Evolutionary conservation across 37 sponge, comb jelly and placozoan genomes (phyloP).

Genomic region (Agelas oroides): DNA sequence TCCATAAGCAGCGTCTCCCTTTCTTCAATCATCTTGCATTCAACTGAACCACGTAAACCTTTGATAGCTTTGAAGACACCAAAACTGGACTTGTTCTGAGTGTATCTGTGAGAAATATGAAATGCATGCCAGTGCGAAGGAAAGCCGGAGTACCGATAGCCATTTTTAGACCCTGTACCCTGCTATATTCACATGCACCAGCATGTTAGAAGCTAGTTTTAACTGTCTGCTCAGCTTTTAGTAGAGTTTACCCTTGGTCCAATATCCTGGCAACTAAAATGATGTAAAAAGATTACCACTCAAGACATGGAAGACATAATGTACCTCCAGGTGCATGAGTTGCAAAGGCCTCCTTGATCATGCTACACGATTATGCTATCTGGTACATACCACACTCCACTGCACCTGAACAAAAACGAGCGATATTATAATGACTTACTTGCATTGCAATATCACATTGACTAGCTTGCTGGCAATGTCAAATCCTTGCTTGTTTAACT

Average conservation of each 20-base stretch:
- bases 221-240: too few species aligned
- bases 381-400: neutral
- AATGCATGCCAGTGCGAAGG: neutral
- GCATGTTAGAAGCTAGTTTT: too few species aligned
- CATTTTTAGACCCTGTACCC: too few species aligned
- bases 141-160: too few species aligned
- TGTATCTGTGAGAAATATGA: slow-evolving; percentile 14
- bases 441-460: slow-evolving; percentile 28
- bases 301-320: too few species aligned
- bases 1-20: slow-evolving; percentile 21
- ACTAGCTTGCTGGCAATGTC: slow-evolving; percentile 56
- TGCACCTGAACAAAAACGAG: neutral
- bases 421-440: slow-evolving; percentile 5
- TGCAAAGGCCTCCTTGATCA: too few species aligned
- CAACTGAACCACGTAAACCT: neutral
- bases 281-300: too few species aligned
- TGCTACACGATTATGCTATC: neutral
- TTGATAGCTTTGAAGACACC: neutral
- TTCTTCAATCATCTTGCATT: slow-evolving; percentile 29
- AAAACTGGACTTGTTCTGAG: neutral
- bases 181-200: too few species aligned
- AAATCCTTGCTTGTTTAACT: slow-evolving; percentile 49
- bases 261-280: too few species aligned
- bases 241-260: too few species aligned
- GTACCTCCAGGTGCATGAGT: too few species aligned